Evolutionary conservation across 2,113 vertebrate genomes (phyloP).

Genomic region (Vidua chalybeata): DNA sequence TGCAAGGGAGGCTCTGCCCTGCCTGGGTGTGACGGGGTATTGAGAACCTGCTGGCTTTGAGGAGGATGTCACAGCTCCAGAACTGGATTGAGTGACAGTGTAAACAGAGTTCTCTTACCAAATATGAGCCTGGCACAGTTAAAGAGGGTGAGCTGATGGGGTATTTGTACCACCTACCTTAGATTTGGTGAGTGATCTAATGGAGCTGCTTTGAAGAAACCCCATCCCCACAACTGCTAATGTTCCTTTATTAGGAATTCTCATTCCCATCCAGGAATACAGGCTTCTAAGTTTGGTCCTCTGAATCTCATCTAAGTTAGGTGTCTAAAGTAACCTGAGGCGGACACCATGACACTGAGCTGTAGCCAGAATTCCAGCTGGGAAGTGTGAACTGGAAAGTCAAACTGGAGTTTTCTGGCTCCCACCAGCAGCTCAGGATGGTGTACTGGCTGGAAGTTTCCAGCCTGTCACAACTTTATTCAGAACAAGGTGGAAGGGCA

Average conservation of each 20-base stretch:
- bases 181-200: not conserved
- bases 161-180: not conserved
- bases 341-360: not conserved
- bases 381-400: not conserved
- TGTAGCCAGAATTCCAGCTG: not conserved
- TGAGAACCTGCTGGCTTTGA: not conserved
- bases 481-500: not conserved
- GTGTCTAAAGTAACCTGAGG: not conserved
- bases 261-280: not conserved
- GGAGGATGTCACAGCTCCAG: not conserved
- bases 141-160: not conserved
- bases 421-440: not conserved
- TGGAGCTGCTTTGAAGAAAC: not conserved
- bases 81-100: not conserved
- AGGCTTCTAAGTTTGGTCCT: not conserved
- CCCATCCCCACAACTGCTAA: not conserved
- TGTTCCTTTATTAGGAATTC: not conserved
- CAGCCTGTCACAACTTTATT: not conserved
- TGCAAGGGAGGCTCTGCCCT: not conserved
- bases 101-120: not conserved
- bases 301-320: not conserved
- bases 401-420: not conserved
- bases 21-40: not conserved
- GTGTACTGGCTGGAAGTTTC: not conserved
- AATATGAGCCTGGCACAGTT: not conserved